Percentiles rank a stretch among this genome's conserved stretches.
These are phyloP conservation scores for Menidia beryllina DNA, from an alignment of 2,113 vertebrate genomes.

Conservation along the genomic window DNA sequence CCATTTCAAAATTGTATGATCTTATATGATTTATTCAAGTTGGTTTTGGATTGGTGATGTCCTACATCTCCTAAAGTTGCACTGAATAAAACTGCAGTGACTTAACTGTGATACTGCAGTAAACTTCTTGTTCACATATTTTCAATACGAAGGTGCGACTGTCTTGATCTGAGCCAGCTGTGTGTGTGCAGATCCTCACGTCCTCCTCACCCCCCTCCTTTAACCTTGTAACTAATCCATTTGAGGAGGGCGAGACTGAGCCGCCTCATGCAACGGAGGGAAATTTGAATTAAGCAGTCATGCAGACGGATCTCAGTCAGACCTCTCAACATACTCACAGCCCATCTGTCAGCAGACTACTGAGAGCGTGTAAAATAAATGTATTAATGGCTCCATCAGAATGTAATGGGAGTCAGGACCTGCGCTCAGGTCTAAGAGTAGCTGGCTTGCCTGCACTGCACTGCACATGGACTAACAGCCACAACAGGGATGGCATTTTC, in stretches of 20 bases:
- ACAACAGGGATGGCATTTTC: conserved; percentile 6
- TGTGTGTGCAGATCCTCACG: conserved; percentile 49
- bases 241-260: conserved; percentile 25
- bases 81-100: not conserved
- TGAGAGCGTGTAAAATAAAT: conserved; percentile 17
- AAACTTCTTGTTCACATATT: conserved; percentile 1
- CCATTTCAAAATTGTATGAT: no score
- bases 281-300: conserved; percentile 27
- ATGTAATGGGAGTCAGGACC: conserved; percentile 38
- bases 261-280: conserved; percentile 26
- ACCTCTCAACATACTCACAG: conserved; percentile 24
- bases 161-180: not conserved
- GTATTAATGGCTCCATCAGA: conserved; percentile 33
- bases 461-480: not conserved
- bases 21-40: no score
- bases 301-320: conserved; percentile 26
- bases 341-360: conserved; percentile 15
- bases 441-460: conserved; percentile 7
- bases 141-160: conserved; percentile 2
- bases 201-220: conserved; percentile 39
- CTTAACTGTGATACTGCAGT: not conserved
- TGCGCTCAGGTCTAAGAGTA: conserved; percentile 19
- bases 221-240: conserved; percentile 61
- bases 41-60: not conserved
- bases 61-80: not conserved